A percentile compares a stretch with the other conserved stretches of the same genome.
These are phyloP conservation scores for Charaxes varanes DNA, from an alignment of 1,140 invertebrate species.

Conservation along the genomic window DNA sequence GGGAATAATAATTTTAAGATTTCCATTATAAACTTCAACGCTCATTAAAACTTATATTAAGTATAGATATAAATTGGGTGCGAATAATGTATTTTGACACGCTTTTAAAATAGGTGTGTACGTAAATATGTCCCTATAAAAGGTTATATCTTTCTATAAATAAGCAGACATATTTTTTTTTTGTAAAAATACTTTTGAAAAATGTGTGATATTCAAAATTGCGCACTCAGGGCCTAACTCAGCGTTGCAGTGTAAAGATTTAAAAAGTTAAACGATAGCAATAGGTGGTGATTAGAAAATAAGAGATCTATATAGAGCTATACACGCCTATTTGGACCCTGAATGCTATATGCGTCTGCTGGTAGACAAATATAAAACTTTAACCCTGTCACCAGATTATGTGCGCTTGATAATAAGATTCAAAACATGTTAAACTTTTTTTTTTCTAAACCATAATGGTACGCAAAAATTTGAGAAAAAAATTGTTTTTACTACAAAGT, in stretches of 20 bases:
- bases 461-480: slow-evolving; percentile 10
- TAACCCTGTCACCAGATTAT: slow-evolving; percentile 66
- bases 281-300: slow-evolving; percentile 18
- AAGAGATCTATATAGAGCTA: slow-evolving; percentile 12
- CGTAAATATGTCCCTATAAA: slow-evolving; percentile 34
- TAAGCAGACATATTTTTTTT: slow-evolving; percentile 31
- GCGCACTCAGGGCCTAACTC: slow-evolving; percentile 19
- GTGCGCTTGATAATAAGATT: slow-evolving; percentile 52
- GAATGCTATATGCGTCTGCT: slow-evolving; percentile 33
- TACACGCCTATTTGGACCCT: slow-evolving; percentile 22
- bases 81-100: slow-evolving; percentile 10
- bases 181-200: slow-evolving; percentile 28
- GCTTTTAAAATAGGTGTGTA: slow-evolving; percentile 17
- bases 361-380: slow-evolving; percentile 59
- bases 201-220: slow-evolving; percentile 23
- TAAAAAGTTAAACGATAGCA: slow-evolving; percentile 17
- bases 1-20: slow-evolving; percentile 1
- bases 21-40: slow-evolving; percentile 1
- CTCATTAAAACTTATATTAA: slow-evolving; percentile 5
- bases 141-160: slow-evolving; percentile 38
- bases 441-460: slow-evolving; percentile 2
- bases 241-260: slow-evolving; percentile 16
- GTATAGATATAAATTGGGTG: slow-evolving; percentile 10
- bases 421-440: slow-evolving; percentile 21
- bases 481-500: slow-evolving; percentile 9